phyloP scores from a whole-genome alignment of 2,888 invertebrate genomes.

The Rotaria socialis region DNA sequence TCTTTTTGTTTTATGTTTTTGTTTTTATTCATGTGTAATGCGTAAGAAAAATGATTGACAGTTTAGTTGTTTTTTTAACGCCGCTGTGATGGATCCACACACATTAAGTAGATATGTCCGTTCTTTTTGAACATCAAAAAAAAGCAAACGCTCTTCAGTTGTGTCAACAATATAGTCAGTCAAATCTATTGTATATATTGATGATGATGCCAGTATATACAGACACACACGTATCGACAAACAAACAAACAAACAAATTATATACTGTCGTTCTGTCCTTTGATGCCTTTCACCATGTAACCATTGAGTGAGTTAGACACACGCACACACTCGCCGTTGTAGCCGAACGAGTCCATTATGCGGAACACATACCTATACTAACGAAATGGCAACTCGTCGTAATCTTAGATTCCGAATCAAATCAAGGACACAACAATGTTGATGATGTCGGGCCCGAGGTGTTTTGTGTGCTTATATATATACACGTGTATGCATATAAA shows the following conservation, averaged over 20 bases:
- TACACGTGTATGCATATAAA: not conserved
- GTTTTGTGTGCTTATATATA: not conserved
- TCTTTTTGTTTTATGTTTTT: not conserved
- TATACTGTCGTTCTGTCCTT: slow-evolving; percentile 13
- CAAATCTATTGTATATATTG: slow-evolving; percentile 1
- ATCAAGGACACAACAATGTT: not conserved
- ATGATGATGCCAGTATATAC: slow-evolving; percentile 21
- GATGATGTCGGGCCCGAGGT: slow-evolving; percentile 12
- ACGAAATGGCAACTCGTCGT: not conserved
- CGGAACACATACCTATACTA: slow-evolving; percentile 8
- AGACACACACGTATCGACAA: slow-evolving; percentile 26
- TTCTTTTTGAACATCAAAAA: slow-evolving; percentile 26
- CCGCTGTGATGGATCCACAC: not conserved
- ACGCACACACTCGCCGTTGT: not conserved
- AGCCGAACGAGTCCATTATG: slow-evolving; percentile 3
- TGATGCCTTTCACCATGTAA: not conserved
- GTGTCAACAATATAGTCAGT: slow-evolving; percentile 24
- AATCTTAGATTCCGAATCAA: slow-evolving; percentile 25
- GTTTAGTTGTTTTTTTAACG: slow-evolving; percentile 23
- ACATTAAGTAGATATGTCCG: not conserved
- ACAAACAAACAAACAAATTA: slow-evolving; percentile 26
- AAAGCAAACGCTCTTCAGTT: slow-evolving; percentile 25
- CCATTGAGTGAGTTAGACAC: not conserved
- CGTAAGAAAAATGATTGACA: slow-evolving; percentile 1
- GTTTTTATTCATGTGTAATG: not conserved